A percentile compares a stretch with the other conserved stretches of the same genome.
These are phyloP conservation scores for Danio jaintianensis DNA, from an alignment of 2,797 vertebrate species.

Conservation along the genomic window DNA sequence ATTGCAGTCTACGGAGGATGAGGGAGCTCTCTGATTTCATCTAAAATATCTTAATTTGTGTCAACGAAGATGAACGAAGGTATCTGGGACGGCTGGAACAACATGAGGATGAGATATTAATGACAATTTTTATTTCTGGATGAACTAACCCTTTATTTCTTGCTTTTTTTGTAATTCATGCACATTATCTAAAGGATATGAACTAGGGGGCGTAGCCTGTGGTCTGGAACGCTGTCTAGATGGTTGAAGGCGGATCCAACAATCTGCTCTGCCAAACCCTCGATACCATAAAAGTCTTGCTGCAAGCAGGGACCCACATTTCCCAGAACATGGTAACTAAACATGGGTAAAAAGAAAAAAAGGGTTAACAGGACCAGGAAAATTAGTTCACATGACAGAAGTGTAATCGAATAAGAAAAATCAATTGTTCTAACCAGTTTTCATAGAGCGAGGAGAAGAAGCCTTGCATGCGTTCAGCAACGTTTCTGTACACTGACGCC, in stretches of 20 bases:
- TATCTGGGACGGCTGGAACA: no score
- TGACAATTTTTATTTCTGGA: no score
- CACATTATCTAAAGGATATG: constrained; percentile 93
- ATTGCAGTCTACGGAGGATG: no score
- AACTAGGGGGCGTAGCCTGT: constrained; percentile 91
- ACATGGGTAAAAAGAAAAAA: constrained; percentile 9
- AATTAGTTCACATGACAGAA: background rate
- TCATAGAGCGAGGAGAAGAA: constrained; percentile 92
- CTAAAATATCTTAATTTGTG: no score
- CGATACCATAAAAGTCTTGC: constrained; percentile 92
- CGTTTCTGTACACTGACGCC: constrained; percentile 86
- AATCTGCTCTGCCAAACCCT: constrained; percentile 85
- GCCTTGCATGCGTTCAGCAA: constrained; percentile 92
- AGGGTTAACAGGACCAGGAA: background rate
- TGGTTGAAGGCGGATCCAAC: constrained; percentile 87
- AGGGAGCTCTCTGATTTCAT: no score
- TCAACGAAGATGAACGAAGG: no score
- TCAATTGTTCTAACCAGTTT: constrained; percentile 84
- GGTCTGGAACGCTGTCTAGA: constrained; percentile 91
- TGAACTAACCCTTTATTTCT: no score
- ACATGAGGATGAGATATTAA: no score
- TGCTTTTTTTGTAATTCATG: no score
- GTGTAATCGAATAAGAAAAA: background rate
- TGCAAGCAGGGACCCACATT: constrained; percentile 88
- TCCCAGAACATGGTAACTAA: constrained; percentile 91